A percentile compares a stretch with the other conserved stretches of the same genome.
Evolutionary conservation across 2,797 vertebrate species (phyloP).

Genomic region (Sebastes oblongus): DNA sequence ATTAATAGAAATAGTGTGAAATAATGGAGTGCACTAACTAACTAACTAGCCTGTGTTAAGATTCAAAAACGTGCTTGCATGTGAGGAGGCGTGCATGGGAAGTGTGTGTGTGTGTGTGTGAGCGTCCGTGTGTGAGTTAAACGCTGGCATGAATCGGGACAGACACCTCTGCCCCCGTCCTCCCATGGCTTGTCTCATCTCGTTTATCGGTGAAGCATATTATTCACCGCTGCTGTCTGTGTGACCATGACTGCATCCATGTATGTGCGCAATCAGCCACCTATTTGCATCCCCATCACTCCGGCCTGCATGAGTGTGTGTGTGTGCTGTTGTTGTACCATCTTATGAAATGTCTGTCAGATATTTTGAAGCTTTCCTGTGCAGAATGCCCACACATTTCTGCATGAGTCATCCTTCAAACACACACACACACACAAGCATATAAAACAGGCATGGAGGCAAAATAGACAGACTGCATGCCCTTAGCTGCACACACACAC

Average conservation of each 20-base stretch:
- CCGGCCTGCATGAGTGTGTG: conserved; percentile 8
- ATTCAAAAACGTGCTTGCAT: conserved; percentile 3
- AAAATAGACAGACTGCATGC: conserved; percentile 35
- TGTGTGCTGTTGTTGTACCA: conserved; percentile 2
- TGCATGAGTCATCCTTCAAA: conserved; percentile 64
- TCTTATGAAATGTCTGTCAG: conserved; percentile 54
- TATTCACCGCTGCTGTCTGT: conserved; percentile 31
- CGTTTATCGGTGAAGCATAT: conserved; percentile 44
- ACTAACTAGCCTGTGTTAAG: conserved; percentile 7
- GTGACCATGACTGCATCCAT: conserved; percentile 2
- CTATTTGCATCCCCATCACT: conserved; percentile 20
- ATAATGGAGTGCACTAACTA: conserved; percentile 34
- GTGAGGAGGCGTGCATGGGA: conserved; percentile 5
- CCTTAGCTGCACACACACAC: not conserved
- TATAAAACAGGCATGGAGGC: conserved; percentile 24
- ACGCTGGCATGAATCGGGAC: conserved; percentile 55
- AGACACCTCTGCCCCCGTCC: conserved; percentile 49
- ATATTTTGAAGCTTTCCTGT: conserved; percentile 48
- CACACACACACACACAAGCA: not conserved
- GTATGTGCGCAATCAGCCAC: conserved; percentile 27
- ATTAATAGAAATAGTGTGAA: conserved; percentile 50
- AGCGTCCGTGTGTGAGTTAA: conserved; percentile 43
- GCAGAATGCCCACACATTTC: conserved; percentile 59
- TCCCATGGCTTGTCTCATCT: conserved; percentile 47
- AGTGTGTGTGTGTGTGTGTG: not conserved